phyloP scores from a whole-genome alignment of 2,797 vertebrate species.

The Chelidonichthys spinosus region DNA sequence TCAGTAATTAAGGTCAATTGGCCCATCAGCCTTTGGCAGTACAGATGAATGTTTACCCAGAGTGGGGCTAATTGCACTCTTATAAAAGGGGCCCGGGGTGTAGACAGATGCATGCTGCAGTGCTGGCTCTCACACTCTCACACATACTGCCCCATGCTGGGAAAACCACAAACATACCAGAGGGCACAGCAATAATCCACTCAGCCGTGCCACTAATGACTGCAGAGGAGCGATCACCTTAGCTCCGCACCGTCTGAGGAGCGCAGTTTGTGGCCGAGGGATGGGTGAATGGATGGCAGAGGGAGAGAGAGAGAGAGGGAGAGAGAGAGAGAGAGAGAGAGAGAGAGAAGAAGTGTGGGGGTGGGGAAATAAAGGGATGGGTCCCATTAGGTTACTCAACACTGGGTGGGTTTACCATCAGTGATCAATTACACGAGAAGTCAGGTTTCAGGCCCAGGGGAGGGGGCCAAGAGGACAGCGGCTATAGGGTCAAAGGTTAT shows the following conservation, averaged over 20 bases:
- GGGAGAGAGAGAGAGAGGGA: background rate
- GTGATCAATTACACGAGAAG: constrained; percentile 78
- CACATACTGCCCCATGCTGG: constrained; percentile 76
- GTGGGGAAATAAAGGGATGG: constrained; percentile 37
- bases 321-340: constrained; percentile 7
- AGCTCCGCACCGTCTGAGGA: constrained; percentile 53
- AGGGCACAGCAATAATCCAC: constrained; percentile 75
- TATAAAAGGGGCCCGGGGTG: constrained; percentile 78
- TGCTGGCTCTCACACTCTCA: constrained; percentile 73
- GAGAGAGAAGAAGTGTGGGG: background rate
- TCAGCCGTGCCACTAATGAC: constrained; percentile 74
- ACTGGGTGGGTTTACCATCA: constrained; percentile 76
- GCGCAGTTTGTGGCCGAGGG: constrained; percentile 42
- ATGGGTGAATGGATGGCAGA: constrained; percentile 44
- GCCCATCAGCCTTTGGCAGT: constrained; percentile 80
- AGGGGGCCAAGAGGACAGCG: constrained; percentile 52
- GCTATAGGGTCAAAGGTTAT: constrained; percentile 76
- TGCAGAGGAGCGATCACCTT: constrained; percentile 68
- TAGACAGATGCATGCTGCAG: constrained; percentile 74
- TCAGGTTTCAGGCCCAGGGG: constrained; percentile 73
- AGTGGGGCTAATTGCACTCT: constrained; percentile 82
- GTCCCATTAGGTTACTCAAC: constrained; percentile 73
- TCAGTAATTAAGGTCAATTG: constrained; percentile 85
- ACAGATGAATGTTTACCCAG: constrained; percentile 84
- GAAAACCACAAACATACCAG: constrained; percentile 82